Conservation (phyloP, 2,113 vertebrate species). For the Myodes glareolus region DNA sequence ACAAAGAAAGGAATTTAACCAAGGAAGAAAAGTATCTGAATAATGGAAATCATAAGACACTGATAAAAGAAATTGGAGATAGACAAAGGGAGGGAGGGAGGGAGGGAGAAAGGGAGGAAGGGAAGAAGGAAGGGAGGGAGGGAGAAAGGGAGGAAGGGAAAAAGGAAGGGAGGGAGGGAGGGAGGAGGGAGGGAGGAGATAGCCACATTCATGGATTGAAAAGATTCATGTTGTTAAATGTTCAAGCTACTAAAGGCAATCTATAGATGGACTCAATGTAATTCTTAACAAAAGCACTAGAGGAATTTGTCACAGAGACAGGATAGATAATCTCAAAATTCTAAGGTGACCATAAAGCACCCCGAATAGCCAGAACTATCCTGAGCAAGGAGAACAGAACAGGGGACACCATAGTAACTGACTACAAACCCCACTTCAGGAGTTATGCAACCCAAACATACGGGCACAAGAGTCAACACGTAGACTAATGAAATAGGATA, state of each 20-base stretch:
- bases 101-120: background rate
- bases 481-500: background rate
- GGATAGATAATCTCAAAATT: too few relatives aligned
- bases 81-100: rapidly evolving
- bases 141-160: background rate
- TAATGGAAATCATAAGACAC: background rate
- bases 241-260: background rate
- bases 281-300: background rate
- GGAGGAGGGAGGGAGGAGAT: rapidly evolving
- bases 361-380: background rate
- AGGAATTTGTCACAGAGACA: background rate
- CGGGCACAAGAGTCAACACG: background rate
- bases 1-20: background rate
- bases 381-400: background rate
- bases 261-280: background rate
- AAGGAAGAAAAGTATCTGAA: background rate
- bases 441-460: background rate
- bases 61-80: background rate
- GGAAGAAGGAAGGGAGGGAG: background rate
- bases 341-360: background rate
- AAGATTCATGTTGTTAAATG: background rate
- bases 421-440: background rate
- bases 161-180: background rate
- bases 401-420: rapidly evolving
- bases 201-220: too few relatives aligned